phyloP scores from a whole-genome alignment of 2,113 vertebrate genomes.

The Coryphaenoides rupestris region DNA sequence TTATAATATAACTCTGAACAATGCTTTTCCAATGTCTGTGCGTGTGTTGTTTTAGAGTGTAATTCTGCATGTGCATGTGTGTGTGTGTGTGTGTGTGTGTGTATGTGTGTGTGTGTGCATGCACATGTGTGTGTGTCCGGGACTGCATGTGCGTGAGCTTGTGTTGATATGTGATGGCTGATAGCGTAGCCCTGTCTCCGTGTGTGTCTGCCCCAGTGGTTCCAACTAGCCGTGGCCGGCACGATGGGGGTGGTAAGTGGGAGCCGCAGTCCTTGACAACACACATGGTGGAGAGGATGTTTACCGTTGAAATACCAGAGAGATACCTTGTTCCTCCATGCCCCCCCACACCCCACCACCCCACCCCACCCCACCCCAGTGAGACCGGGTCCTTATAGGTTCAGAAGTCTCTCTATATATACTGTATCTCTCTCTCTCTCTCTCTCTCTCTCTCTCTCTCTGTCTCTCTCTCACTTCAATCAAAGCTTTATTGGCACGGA shows the following conservation, averaged over 20 bases:
- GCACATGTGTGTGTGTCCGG: too few relatives aligned
- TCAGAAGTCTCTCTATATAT: slow-evolving; percentile 27
- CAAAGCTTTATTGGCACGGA: too few relatives aligned
- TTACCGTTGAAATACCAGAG: neutral
- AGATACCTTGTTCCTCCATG: neutral
- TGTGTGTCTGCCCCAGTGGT: slow-evolving; percentile 6
- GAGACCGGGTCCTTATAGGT: too few relatives aligned
- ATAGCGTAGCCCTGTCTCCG: neutral
- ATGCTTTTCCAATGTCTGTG: too few relatives aligned
- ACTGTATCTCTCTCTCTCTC: too few relatives aligned
- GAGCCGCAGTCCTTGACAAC: neutral
- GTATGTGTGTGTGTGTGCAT: too few relatives aligned
- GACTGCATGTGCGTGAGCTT: neutral
- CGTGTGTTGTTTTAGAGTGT: too few relatives aligned
- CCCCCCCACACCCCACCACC: too few relatives aligned
- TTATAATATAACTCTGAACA: slow-evolving; percentile 2
- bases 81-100: slow-evolving; percentile 7
- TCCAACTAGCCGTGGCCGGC: slow-evolving; percentile 32
- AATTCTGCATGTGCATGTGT: neutral
- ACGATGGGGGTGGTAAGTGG: slow-evolving; percentile 6
- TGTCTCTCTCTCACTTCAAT: too few relatives aligned
- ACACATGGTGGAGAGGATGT: neutral
- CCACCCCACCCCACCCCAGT: too few relatives aligned
- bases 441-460: too few relatives aligned
- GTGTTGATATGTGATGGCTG: slow-evolving; percentile 1